Percentiles rank a stretch among this genome's conserved stretches.
phyloP scores from a whole-genome alignment of 1,140 invertebrate species.

The Doryteuthis pealeii region DNA sequence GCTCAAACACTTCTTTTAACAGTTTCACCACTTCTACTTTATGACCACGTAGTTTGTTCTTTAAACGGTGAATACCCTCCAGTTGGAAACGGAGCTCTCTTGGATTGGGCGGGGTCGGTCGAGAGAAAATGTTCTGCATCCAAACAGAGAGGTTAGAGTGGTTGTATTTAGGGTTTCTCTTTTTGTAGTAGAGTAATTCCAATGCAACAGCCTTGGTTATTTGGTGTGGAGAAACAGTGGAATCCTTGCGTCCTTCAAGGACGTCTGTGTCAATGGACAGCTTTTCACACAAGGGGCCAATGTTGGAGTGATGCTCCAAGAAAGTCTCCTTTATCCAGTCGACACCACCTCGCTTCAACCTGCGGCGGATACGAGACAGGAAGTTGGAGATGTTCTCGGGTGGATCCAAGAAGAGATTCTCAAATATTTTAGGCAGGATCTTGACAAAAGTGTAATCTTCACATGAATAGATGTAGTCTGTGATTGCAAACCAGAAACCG shows the following conservation, averaged over 20 bases:
- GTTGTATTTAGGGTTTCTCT: background rate
- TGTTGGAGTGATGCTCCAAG: background rate
- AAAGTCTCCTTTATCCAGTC: slow-evolving; percentile 9
- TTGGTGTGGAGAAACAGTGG: background rate
- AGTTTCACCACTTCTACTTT: background rate
- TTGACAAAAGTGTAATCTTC: background rate
- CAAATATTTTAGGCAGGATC: slow-evolving; percentile 3
- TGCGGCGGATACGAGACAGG: slow-evolving; percentile 4
- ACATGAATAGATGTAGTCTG: background rate
- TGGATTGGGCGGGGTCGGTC: background rate
- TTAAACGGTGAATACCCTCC: background rate
- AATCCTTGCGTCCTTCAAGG: background rate
- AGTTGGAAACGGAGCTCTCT: slow-evolving; percentile 2
- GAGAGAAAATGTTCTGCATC: background rate
- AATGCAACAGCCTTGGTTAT: background rate
- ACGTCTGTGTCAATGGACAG: background rate
- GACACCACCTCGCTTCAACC: slow-evolving; percentile 5
- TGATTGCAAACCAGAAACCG: background rate
- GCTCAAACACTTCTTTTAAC: background rate
- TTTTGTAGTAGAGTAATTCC: background rate
- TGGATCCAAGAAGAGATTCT: slow-evolving; percentile 8
- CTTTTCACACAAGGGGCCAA: background rate
- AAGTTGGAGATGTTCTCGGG: slow-evolving; percentile 6
- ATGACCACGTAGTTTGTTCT: background rate
- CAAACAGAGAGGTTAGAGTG: background rate